Conservation (phyloP, 2,888 invertebrate species). For the Prenolepis imparis region DNA sequence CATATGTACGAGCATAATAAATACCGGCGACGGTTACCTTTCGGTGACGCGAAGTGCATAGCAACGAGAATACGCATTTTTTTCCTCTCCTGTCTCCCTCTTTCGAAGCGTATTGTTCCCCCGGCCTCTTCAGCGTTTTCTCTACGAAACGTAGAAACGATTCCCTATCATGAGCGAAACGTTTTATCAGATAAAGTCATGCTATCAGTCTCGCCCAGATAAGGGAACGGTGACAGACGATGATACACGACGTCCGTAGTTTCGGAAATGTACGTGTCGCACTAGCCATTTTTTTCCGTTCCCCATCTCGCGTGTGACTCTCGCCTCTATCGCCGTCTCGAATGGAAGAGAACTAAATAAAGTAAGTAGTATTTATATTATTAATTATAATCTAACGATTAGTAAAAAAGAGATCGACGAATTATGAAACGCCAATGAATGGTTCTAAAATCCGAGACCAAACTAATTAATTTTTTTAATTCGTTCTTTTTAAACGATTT, state of each 20-base stretch:
- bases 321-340: constrained; percentile 37
- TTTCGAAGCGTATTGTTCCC: constrained; percentile 2
- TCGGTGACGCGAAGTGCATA: constrained; percentile 60
- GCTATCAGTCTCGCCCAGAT: constrained; percentile 77
- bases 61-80: constrained; percentile 57
- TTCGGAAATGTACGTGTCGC: constrained; percentile 70
- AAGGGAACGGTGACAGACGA: constrained; percentile 76
- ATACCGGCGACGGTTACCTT: constrained; percentile 62
- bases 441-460: not conserved
- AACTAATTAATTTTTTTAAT: not conserved
- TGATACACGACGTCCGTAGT: constrained; percentile 68
- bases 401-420: not conserved
- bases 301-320: constrained; percentile 60
- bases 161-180: constrained; percentile 63
- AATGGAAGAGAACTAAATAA: constrained; percentile 22
- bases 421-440: not conserved
- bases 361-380: not conserved
- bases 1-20: constrained; percentile 61
- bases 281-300: constrained; percentile 62
- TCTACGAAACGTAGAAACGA: constrained; percentile 50
- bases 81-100: constrained; percentile 15
- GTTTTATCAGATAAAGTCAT: constrained; percentile 76
- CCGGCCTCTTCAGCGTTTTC: constrained; percentile 21
- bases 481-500: not conserved
- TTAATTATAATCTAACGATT: not conserved